Conservation (phyloP, 2,888 invertebrate genomes). For the Amiota mariae region DNA sequence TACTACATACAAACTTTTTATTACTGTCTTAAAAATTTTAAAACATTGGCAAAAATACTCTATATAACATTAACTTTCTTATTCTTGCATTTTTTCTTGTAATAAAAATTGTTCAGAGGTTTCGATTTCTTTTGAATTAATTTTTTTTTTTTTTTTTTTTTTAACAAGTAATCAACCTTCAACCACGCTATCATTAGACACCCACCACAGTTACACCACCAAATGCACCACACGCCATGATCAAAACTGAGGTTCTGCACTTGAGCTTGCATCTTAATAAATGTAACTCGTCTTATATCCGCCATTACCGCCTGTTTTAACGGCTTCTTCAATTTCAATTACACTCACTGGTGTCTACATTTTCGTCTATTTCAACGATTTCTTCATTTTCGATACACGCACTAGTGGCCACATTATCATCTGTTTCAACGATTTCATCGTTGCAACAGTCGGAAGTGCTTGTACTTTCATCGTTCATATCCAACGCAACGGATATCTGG, state of each 20-base stretch:
- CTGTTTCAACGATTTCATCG: not conserved
- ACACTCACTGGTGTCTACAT: not conserved
- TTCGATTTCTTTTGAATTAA: not conserved
- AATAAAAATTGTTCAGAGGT: not conserved
- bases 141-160: not conserved
- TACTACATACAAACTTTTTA: not conserved
- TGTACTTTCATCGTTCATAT: no score
- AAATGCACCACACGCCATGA: no score
- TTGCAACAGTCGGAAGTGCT: not conserved
- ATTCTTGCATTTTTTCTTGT: no score
- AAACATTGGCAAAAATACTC: not conserved
- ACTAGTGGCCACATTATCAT: not conserved
- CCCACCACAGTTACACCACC: not conserved
- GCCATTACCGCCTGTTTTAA: not conserved
- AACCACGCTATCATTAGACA: not conserved
- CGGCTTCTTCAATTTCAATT: not conserved
- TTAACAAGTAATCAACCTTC: not conserved
- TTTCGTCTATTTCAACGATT: not conserved
- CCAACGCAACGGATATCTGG: no score
- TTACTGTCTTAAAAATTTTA: not conserved
- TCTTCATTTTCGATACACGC: slow-evolving; percentile 17
- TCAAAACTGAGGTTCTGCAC: no score
- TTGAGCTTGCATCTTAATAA: not conserved
- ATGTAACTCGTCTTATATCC: not conserved
- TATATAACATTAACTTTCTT: not conserved